phyloP scores from a whole-genome alignment of 1,140 invertebrate genomes.

The Drosophila repleta region DNA sequence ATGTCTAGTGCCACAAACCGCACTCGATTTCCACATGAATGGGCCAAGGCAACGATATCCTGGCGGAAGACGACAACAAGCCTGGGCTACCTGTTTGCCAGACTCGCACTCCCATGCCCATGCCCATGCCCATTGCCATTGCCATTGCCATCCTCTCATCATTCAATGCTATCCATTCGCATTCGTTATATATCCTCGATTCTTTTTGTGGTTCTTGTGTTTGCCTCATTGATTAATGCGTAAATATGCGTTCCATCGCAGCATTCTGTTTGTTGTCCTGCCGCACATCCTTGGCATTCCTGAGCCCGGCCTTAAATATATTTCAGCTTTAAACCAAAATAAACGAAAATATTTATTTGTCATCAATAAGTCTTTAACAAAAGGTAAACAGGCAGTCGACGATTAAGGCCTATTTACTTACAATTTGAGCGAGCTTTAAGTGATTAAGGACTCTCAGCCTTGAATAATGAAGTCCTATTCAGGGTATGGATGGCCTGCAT shows the following conservation, averaged over 20 bases:
- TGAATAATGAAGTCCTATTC: no score
- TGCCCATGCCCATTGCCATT: no score
- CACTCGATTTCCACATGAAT: constrained; percentile 67
- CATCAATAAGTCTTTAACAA: neutral
- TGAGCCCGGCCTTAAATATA: constrained; percentile 13
- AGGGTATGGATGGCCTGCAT: no score
- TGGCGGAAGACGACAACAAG: constrained; percentile 10
- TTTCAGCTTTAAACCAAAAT: constrained; percentile 1
- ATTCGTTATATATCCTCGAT: constrained; percentile 28
- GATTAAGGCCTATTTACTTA: no score
- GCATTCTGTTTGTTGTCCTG: constrained; percentile 54
- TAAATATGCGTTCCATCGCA: constrained; percentile 69
- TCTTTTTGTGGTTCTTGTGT: constrained; percentile 46
- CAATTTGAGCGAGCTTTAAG: no score
- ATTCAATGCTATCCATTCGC: constrained; percentile 31
- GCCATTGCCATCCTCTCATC: neutral
- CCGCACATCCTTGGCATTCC: constrained; percentile 30
- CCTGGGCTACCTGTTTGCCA: constrained; percentile 42
- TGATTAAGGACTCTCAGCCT: no score
- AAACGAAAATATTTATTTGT: neutral
- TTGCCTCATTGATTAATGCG: constrained; percentile 76
- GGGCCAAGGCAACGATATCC: constrained; percentile 27
- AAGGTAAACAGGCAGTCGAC: neutral
- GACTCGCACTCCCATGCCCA: neutral
- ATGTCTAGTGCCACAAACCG: constrained; percentile 54